A percentile compares a stretch with the other conserved stretches of the same genome.
Evolutionary conservation across 1,140 invertebrate genomes (phyloP).

Genomic region (Drosophila navojoa): DNA sequence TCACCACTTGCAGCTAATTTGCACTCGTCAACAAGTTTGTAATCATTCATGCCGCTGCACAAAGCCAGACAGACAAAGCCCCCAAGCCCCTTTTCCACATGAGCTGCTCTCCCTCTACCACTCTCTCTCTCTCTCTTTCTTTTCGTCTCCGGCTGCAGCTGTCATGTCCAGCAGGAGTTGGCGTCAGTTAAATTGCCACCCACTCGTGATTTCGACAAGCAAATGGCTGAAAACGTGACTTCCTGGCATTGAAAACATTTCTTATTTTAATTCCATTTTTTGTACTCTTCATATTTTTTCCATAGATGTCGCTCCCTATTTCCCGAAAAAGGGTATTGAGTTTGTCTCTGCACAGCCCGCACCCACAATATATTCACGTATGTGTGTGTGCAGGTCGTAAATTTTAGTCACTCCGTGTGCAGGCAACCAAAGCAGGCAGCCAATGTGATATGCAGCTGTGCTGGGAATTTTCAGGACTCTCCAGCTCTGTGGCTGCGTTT

Average conservation of each 20-base stretch:
- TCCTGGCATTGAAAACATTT: conserved; percentile 48
- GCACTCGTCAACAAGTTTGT: conserved; percentile 53
- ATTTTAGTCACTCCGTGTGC: conserved; percentile 35
- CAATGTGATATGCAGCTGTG: conserved; percentile 30
- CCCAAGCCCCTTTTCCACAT: conserved; percentile 6
- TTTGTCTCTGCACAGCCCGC: conserved; percentile 20
- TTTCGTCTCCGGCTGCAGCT: conserved; percentile 9
- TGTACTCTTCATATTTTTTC: conserved; percentile 34
- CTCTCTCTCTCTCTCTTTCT: neutral
- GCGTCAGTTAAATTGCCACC: conserved; percentile 15
- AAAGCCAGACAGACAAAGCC: conserved; percentile 31
- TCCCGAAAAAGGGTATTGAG: neutral
- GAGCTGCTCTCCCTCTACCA: neutral
- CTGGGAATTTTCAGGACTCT: conserved; percentile 8
- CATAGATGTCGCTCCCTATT: conserved; percentile 27
- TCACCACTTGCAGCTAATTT: conserved; percentile 50
- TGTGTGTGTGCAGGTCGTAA: conserved; percentile 30
- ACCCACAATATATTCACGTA: conserved; percentile 13
- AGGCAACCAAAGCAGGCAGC: neutral
- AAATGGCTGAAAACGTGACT: conserved; percentile 41
- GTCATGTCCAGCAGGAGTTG: conserved; percentile 41
- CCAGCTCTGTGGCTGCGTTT: conserved; percentile 20
- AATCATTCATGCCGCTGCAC: conserved; percentile 52
- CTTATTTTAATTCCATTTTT: conserved; percentile 45
- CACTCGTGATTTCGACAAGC: conserved; percentile 27